Evolutionary conservation across 2,888 invertebrate species (phyloP), one percentile per base, ranked within the genome.

Genomic region (Steinernema hermaphroditum): DNA sequence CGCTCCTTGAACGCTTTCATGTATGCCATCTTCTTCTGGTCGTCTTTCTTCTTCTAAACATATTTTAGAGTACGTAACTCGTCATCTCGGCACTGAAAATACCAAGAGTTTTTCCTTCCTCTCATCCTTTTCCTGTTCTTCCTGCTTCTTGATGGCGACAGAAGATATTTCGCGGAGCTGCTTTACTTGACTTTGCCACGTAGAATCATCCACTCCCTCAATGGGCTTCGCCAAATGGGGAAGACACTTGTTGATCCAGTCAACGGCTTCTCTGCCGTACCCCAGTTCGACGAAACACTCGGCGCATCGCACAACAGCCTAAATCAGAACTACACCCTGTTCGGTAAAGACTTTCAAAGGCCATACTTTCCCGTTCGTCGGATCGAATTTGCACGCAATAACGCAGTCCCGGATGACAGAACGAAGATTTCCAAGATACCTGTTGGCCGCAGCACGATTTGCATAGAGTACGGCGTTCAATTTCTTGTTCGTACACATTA

Each of bases 361-460:
- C n/a, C n/a, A 32, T 41, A 80, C 81, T 75, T 83, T 83, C 41
- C 79, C 71, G 73, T 84, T 79, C 12, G 73, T 75, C 8, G 83
- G 78, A 72, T 85, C 82, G 57, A 92, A 90, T 83, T 91, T 90
- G 27, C 94, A 84, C 0, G 95, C 94, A 82, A 90, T 89, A 84
- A 92, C 91, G 77, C 93, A 93, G 87, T 96, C 96, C 75, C 89
- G 89, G 19, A 94, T 88, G 0, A 82, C 84, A 4, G 80, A 76
- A 8, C 82, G 74, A 24, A 78, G 44, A 69, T 85, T 85, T 29
- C 93, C 91, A 37, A 96, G 87, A 86, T 92, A 91, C 87, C 90
- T 94, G 83, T 96, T 92, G 0, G 94, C 91, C 0, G 96, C 94
- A 0, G 96, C 93, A 76, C 97, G 90, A 87, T 98, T 98, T 83